These are phyloP conservation scores for Neoascia interrupta DNA, from an alignment of 2,888 invertebrate genomes.

Conservation along the genomic window DNA sequence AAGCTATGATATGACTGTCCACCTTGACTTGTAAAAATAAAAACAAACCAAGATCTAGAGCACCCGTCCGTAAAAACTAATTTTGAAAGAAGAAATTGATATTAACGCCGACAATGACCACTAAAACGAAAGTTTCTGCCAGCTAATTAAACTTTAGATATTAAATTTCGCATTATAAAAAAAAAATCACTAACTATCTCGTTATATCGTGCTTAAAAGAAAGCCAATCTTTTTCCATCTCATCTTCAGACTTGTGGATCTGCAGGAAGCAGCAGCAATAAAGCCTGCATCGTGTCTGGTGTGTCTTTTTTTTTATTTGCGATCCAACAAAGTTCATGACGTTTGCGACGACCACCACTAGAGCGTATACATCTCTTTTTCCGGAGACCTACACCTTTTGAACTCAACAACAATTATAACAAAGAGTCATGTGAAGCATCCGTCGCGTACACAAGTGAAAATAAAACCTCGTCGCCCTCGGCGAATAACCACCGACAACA, in stretches of 20 bases:
- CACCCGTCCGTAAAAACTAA: not conserved
- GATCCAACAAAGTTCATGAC: conserved; percentile 19
- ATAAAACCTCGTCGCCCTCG: conserved; percentile 41
- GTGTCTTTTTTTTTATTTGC: not conserved
- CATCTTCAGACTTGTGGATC: conserved; percentile 19
- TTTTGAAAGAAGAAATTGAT: no score
- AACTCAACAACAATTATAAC: conserved; percentile 33
- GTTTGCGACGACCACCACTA: conserved; percentile 33
- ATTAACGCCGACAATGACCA: conserved; percentile 47
- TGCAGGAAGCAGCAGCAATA: conserved; percentile 11
- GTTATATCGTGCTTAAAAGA: conserved; percentile 35
- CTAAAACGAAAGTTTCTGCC: conserved; percentile 59
- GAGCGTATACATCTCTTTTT: conserved; percentile 34
- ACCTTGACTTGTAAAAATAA: not conserved
- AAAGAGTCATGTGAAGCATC: conserved; percentile 31
- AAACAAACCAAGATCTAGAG: conserved; percentile 1
- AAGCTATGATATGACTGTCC: conserved; percentile 1
- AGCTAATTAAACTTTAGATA: conserved; percentile 59
- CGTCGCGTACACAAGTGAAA: no score
- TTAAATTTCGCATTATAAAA: conserved; percentile 34
- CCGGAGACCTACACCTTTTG: conserved; percentile 54
- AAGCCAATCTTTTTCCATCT: conserved; percentile 19
- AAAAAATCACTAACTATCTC: conserved; percentile 43
- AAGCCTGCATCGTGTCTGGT: conserved; percentile 7
- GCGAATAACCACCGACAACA: not conserved